Evolutionary conservation across 2,113 vertebrate species (phyloP).

Genomic region (Dunckerocampus dactyliophorus): DNA sequence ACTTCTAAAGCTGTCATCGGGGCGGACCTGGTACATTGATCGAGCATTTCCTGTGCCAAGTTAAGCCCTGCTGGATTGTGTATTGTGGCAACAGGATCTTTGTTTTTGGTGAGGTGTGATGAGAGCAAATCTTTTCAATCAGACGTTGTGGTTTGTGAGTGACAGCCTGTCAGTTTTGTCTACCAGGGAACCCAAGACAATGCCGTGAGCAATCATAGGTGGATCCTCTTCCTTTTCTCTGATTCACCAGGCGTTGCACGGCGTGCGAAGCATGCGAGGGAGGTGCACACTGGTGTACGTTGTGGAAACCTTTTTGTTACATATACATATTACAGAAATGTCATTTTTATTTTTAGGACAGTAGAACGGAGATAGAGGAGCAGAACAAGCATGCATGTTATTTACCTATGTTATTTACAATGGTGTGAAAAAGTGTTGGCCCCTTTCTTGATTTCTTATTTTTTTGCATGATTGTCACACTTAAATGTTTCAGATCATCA

Average conservation of each 20-base stretch:
- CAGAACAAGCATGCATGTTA: no score
- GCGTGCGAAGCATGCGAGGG: conserved; percentile 24
- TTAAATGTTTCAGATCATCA: no score
- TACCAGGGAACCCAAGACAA: conserved; percentile 17
- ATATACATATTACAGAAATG: neutral
- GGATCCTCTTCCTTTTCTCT: conserved; percentile 27
- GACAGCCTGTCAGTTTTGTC: conserved; percentile 24
- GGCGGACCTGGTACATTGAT: no score
- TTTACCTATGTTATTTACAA: no score
- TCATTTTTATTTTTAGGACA: no score
- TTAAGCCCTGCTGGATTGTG: neutral
- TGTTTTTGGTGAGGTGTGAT: conserved; percentile 38
- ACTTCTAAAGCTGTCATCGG: no score
- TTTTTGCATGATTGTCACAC: no score
- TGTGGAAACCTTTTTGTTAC: no score
- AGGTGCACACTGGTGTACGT: neutral
- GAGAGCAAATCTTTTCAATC: conserved; percentile 6
- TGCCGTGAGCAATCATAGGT: conserved; percentile 33
- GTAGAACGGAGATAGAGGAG: no score
- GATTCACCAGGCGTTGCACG: conserved; percentile 39
- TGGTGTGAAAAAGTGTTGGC: no score
- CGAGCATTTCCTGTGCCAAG: neutral
- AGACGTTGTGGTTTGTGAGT: conserved; percentile 24
- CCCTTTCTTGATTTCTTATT: no score
- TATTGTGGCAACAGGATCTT: conserved; percentile 51